Percentiles rank a stretch among this genome's conserved stretches.
Conservation (phyloP, 2,888 invertebrate genomes). For the Oligia fasciuncula region DNA sequence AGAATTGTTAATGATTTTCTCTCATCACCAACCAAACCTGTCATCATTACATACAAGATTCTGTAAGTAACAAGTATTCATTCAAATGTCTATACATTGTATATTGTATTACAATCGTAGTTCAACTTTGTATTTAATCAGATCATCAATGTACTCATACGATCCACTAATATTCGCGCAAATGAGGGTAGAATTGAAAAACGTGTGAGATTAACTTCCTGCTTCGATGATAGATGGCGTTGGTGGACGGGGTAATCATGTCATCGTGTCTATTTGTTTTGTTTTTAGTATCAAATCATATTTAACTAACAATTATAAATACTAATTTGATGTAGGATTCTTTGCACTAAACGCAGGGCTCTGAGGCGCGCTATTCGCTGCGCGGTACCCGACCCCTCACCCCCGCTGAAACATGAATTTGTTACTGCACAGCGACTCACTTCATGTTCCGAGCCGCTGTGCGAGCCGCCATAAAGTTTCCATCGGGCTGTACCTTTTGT, state of each 20-base stretch:
- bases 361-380: too few relatives aligned
- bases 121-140: constrained; percentile 6
- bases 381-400: too few relatives aligned
- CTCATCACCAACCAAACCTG: constrained; percentile 64
- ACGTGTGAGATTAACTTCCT: neutral
- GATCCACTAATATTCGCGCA: neutral
- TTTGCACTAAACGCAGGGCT: neutral
- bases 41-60: constrained; percentile 70
- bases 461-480: neutral
- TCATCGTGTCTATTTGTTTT: constrained; percentile 17
- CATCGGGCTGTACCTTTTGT: too few relatives aligned
- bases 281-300: neutral
- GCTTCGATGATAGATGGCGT: constrained; percentile 8
- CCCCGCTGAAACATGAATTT: too few relatives aligned
- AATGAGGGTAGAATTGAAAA: constrained; percentile 7
- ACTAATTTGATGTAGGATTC: constrained; percentile 5
- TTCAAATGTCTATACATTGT: neutral
- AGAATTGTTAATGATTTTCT: constrained; percentile 3
- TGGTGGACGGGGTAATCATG: constrained; percentile 2
- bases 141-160: constrained; percentile 43
- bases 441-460: neutral
- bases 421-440: too few relatives aligned
- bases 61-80: constrained; percentile 46
- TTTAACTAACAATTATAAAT: constrained; percentile 20
- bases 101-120: constrained; percentile 15